Conservation (phyloP, 2,113 vertebrate species). For the Atherinomorus stipes region DNA sequence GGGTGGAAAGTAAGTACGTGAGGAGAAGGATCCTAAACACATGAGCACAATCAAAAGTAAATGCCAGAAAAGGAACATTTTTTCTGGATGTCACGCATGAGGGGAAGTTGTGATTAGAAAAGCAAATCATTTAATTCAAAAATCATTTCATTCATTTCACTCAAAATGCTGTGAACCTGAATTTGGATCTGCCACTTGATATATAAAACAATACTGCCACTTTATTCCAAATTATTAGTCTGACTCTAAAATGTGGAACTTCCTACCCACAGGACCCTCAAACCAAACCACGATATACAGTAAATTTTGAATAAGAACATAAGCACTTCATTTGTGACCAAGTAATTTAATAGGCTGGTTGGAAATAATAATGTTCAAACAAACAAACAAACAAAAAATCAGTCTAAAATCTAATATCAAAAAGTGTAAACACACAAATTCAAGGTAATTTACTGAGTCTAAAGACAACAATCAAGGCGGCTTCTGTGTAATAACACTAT, state of each 20-base stretch:
- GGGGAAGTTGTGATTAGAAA: conserved; percentile 45
- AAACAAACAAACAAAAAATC: conserved; percentile 6
- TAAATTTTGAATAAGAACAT: not conserved
- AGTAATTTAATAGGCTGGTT: conserved; percentile 13
- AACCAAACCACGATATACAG: conserved; percentile 24
- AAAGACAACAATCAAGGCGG: conserved; percentile 30
- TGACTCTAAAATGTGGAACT: not conserved
- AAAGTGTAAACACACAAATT: conserved; percentile 26
- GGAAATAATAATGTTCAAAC: conserved; percentile 4
- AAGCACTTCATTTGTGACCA: conserved; percentile 17
- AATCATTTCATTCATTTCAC: conserved; percentile 60
- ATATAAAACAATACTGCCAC: conserved; percentile 4
- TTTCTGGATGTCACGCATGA: conserved; percentile 54
- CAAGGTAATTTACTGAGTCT: conserved; percentile 35
- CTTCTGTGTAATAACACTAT: conserved; percentile 42
- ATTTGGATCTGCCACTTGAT: conserved; percentile 14
- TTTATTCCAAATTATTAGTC: not conserved
- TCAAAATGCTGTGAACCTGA: not conserved
- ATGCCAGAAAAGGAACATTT: conserved; percentile 54
- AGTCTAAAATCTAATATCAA: conserved; percentile 18
- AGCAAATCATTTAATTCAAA: conserved; percentile 60
- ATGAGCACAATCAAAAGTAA: conserved; percentile 37
- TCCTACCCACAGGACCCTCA: conserved; percentile 6
- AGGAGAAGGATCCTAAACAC: conserved; percentile 30
- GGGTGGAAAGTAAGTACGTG: conserved; percentile 7